A percentile compares a stretch with the other conserved stretches of the same genome.
These are phyloP conservation scores for Stramonita haemastoma DNA, from an alignment of 2,888 invertebrate genomes.

Conservation along the genomic window DNA sequence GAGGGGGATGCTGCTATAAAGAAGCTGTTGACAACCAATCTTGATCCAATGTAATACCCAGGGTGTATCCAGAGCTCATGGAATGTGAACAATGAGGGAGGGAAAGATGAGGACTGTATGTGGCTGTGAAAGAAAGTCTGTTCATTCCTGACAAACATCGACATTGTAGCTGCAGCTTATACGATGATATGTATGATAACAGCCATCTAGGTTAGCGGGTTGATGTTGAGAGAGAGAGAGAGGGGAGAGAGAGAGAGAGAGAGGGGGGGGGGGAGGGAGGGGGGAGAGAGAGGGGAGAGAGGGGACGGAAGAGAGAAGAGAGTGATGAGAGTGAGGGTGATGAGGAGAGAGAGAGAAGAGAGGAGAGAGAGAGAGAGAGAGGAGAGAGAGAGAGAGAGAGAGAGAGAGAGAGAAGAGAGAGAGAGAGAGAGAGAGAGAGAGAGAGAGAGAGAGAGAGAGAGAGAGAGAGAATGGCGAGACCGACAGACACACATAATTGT, in stretches of 20 bases:
- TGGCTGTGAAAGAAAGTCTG: too few relatives aligned
- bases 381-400: not conserved
- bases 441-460: not conserved
- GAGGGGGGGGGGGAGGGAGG: not conserved
- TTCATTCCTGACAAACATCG: too few relatives aligned
- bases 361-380: not conserved
- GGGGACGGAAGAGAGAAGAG: not conserved
- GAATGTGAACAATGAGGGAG: too few relatives aligned
- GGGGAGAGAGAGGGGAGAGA: not conserved
- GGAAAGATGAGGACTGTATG: too few relatives aligned
- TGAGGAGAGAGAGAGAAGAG: not conserved
- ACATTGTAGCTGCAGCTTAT: too few relatives aligned
- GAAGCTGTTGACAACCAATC: too few relatives aligned
- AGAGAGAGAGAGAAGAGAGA: not conserved
- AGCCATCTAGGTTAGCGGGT: too few relatives aligned
- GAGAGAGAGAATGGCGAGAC: not conserved
- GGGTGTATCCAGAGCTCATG: too few relatives aligned
- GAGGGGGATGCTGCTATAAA: too few relatives aligned
- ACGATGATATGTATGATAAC: too few relatives aligned
- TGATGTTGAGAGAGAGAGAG: not conserved
- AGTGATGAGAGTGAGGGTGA: not conserved
- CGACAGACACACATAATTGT: not conserved
- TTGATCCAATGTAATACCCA: too few relatives aligned
- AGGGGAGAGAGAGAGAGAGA: not conserved
- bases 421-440: not conserved